phyloP scores from a whole-genome alignment of 1,140 invertebrate species.

The Charaxes varanes region DNA sequence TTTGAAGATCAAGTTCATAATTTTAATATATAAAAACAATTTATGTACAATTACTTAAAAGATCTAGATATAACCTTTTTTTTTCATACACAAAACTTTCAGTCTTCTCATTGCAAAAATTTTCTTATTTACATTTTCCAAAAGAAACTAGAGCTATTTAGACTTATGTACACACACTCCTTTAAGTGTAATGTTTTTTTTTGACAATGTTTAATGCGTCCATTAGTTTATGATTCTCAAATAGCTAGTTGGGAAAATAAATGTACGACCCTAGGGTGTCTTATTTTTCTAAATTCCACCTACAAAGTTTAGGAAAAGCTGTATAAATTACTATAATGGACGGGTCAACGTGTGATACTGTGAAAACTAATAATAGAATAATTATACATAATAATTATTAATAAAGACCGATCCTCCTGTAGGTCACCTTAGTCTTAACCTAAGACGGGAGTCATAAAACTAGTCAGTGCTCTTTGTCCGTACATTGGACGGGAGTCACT shows the following conservation, averaged over 20 bases:
- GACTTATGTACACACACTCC: too few relatives aligned
- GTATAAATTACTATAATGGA: constrained; percentile 43
- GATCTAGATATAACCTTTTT: constrained; percentile 35
- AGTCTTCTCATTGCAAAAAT: constrained; percentile 72
- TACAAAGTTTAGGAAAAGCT: constrained; percentile 3
- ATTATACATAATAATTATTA: too few relatives aligned
- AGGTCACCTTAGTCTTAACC: too few relatives aligned
- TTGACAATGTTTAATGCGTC: too few relatives aligned
- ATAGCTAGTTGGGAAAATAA: too few relatives aligned
- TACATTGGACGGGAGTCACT: constrained; percentile 21
- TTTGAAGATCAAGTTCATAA: constrained; percentile 15
- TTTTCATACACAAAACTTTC: constrained; percentile 63
- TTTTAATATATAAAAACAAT: constrained; percentile 38
- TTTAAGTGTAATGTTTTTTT: constrained; percentile 7
- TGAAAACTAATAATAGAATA: too few relatives aligned
- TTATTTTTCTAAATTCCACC: neutral
- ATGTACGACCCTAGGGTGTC: too few relatives aligned
- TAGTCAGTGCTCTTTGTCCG: too few relatives aligned
- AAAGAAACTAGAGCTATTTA: constrained; percentile 20
- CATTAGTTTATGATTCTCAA: too few relatives aligned
- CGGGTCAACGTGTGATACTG: constrained; percentile 34
- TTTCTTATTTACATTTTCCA: constrained; percentile 45
- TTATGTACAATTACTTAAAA: constrained; percentile 46
- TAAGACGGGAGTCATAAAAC: too few relatives aligned
- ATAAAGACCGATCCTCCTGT: too few relatives aligned